These are phyloP conservation scores for Hirtodrosophila trivittata DNA, from an alignment of 2,888 invertebrate species.

Conservation along the genomic window DNA sequence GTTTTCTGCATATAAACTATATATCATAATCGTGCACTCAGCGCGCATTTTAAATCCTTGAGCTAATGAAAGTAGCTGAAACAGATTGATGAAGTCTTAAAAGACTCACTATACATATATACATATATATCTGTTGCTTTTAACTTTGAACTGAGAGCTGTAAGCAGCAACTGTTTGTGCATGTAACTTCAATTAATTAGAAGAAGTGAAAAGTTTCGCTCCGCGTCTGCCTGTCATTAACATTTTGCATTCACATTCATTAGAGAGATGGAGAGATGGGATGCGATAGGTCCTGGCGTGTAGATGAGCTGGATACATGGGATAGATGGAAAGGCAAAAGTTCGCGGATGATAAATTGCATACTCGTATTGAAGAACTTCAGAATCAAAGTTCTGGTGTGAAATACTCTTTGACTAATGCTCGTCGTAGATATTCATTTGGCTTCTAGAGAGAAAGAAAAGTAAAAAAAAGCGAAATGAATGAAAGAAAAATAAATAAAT, in stretches of 20 bases:
- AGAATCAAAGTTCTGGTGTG: constrained; percentile 58
- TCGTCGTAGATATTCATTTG: constrained; percentile 61
- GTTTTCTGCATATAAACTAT: constrained; percentile 22
- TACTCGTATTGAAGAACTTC: constrained; percentile 44
- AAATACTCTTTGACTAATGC: constrained; percentile 53
- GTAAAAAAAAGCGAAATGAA: constrained; percentile 19
- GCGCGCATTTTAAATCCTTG: constrained; percentile 67
- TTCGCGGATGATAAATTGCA: constrained; percentile 71
- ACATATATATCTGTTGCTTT: constrained; percentile 4
- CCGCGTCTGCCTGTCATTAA: constrained; percentile 59
- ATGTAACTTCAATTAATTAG: constrained; percentile 68
- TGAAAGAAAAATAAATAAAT: constrained; percentile 23
- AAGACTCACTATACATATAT: neutral
- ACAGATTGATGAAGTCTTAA: constrained; percentile 69
- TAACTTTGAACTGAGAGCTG: constrained; percentile 11
- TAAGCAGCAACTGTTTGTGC: constrained; percentile 16
- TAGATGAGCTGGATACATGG: too few relatives aligned
- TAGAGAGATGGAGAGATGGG: constrained; percentile 29
- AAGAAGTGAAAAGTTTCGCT: constrained; percentile 58
- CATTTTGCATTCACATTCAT: constrained; percentile 75
- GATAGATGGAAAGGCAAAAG: constrained; percentile 30
- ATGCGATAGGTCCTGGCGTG: neutral
- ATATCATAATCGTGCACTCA: constrained; percentile 70
- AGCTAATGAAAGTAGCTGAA: constrained; percentile 61
- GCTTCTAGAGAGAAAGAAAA: constrained; percentile 4